Conservation (phyloP, 2,113 vertebrate genomes). For the Echinops telfairi region DNA sequence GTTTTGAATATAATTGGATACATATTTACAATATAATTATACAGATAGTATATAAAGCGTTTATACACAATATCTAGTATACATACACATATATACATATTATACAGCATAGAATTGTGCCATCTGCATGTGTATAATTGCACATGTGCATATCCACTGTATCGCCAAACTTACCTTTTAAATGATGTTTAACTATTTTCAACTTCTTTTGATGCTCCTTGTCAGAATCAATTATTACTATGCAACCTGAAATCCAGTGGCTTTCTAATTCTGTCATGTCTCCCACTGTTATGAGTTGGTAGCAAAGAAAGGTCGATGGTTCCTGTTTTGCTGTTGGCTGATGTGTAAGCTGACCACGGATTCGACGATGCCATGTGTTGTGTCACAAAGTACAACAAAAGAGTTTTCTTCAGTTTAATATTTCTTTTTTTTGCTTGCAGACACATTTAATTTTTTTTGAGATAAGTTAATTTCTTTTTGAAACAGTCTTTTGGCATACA, state of each 20-base stretch:
- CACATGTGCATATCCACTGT: not conserved
- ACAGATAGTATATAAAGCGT: not conserved
- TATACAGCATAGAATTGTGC: too few species aligned
- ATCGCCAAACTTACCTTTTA: not conserved
- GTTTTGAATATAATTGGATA: not conserved
- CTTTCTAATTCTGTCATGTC: not conserved
- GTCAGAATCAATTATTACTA: not conserved
- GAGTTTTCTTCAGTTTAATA: not conserved
- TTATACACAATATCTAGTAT: not conserved
- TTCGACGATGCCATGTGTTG: not conserved
- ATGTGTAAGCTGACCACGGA: not conserved
- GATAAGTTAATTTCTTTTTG: too few species aligned
- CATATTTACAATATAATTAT: constrained; percentile 2
- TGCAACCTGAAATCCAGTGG: not conserved
- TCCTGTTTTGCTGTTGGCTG: not conserved
- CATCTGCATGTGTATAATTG: too few species aligned
- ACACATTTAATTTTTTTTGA: too few species aligned
- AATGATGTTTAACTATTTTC: not conserved
- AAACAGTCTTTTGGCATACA: too few species aligned
- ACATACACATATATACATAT: not conserved
- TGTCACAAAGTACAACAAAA: too few species aligned
- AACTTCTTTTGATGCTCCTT: not conserved
- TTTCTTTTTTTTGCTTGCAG: not conserved
- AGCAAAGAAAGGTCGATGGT: not conserved
- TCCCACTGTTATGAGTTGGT: not conserved